phyloP scores from a whole-genome alignment of 2,888 invertebrate species.

The Dolichomitus sp. region DNA sequence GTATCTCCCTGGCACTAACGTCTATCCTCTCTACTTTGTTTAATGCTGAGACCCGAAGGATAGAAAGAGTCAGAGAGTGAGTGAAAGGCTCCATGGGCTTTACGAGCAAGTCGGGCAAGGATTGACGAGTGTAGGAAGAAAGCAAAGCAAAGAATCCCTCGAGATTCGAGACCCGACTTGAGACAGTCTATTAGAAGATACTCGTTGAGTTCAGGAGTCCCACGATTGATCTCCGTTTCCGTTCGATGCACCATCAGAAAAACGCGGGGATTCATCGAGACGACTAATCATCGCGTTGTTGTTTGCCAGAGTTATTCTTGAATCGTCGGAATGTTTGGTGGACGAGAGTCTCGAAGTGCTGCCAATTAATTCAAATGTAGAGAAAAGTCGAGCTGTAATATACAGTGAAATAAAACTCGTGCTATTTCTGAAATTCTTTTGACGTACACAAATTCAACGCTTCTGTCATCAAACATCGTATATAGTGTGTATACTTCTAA shows the following conservation, averaged over 20 bases:
- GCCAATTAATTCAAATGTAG: slow-evolving; percentile 17
- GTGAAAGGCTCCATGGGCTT: not conserved
- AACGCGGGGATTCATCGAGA: not conserved
- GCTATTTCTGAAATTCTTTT: slow-evolving; percentile 9
- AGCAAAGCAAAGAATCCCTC: slow-evolving; percentile 38
- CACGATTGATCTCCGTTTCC: slow-evolving; percentile 48
- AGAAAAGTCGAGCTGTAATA: not conserved
- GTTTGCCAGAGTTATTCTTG: slow-evolving; percentile 32
- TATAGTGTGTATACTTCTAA: slow-evolving; percentile 8
- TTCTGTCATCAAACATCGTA: slow-evolving; percentile 35
- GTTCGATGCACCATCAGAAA: not conserved
- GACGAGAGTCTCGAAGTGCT: slow-evolving; percentile 1
- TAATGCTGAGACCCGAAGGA: slow-evolving; percentile 19
- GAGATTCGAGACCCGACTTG: slow-evolving; percentile 26
- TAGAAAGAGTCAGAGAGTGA: not conserved
- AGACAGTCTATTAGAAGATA: slow-evolving; percentile 41
- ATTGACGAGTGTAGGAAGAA: slow-evolving; percentile 54
- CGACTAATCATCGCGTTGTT: slow-evolving; percentile 29
- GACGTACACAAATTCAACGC: slow-evolving; percentile 19
- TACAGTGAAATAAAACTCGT: not conserved
- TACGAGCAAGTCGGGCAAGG: slow-evolving; percentile 37
- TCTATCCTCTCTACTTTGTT: slow-evolving; percentile 55
- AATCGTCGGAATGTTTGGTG: not conserved
- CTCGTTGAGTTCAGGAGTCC: slow-evolving; percentile 5
- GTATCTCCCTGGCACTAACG: slow-evolving; percentile 50